A percentile compares a stretch with the other conserved stretches of the same genome.
Conservation (phyloP, 2,797 vertebrate genomes). For the Decapterus maruadsi region DNA sequence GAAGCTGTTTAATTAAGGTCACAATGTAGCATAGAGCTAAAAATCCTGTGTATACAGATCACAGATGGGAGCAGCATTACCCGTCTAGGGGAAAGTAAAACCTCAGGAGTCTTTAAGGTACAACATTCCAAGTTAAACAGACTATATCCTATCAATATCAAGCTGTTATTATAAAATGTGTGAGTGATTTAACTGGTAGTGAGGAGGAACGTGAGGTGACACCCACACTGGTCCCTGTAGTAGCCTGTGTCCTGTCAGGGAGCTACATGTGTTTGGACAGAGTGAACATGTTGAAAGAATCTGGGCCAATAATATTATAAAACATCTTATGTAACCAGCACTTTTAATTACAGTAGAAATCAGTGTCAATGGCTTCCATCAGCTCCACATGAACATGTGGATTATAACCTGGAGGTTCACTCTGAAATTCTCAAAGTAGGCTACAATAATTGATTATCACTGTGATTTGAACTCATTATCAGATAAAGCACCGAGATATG, state of each 20-base stretch:
- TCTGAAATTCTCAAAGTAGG: background rate
- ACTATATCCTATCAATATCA: too few relatives aligned
- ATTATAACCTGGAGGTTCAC: background rate
- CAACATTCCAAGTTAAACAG: background rate
- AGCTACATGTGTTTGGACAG: background rate
- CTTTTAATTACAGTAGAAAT: slow-evolving; percentile 34
- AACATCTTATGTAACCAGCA: slow-evolving; percentile 11
- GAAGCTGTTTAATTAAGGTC: too few relatives aligned
- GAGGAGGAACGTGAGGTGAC: slow-evolving; percentile 6
- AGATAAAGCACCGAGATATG: slow-evolving; percentile 11
- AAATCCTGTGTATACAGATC: too few relatives aligned
- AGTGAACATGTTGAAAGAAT: slow-evolving; percentile 18
- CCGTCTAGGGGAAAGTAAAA: too few relatives aligned
- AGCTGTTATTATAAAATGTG: background rate
- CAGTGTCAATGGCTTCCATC: slow-evolving; percentile 3
- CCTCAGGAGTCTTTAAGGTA: too few relatives aligned
- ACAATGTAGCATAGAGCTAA: too few relatives aligned
- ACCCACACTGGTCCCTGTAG: background rate
- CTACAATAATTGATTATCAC: background rate
- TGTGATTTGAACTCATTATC: background rate
- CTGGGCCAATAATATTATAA: slow-evolving; percentile 2
- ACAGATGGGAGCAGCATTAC: too few relatives aligned
- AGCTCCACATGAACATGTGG: background rate
- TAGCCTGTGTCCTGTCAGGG: background rate
- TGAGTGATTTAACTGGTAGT: background rate